These are phyloP conservation scores for Oreocharis arfaki DNA, from an alignment of 2,113 vertebrate genomes.

Conservation along the genomic window DNA sequence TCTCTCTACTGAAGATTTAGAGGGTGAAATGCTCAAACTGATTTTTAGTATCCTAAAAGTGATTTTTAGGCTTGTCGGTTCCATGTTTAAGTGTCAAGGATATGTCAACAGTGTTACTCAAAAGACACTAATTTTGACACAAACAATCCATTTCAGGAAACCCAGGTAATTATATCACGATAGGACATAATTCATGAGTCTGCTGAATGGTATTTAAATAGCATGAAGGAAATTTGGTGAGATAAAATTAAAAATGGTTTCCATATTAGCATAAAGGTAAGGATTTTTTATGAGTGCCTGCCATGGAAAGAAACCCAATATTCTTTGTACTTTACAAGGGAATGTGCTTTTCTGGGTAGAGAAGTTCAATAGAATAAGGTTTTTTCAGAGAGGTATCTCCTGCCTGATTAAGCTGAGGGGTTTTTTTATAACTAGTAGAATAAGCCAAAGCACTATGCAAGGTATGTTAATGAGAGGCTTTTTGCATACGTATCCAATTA, in stretches of 20 bases:
- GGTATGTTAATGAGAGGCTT: not conserved
- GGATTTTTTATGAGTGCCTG: not conserved
- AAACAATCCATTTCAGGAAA: not conserved
- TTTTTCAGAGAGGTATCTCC: not conserved
- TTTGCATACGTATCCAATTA: not conserved
- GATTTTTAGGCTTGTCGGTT: not conserved
- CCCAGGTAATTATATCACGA: not conserved
- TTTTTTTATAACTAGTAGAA: not conserved
- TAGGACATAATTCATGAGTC: not conserved
- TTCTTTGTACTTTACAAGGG: not conserved
- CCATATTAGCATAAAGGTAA: not conserved
- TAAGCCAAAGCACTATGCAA: not conserved
- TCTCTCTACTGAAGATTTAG: not conserved
- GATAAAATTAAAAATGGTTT: not conserved
- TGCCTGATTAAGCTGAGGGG: not conserved
- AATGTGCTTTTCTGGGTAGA: not conserved
- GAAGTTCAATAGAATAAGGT: not conserved
- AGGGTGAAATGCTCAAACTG: not conserved
- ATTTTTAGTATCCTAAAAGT: not conserved
- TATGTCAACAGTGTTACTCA: not conserved
- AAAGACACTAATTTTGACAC: not conserved
- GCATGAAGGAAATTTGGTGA: not conserved
- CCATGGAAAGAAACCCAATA: not conserved
- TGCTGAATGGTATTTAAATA: not conserved
- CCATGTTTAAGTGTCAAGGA: not conserved